Base-by-base conservation (phyloP, 2,888 invertebrate species). In the Trichopria drosophilae region DNA sequence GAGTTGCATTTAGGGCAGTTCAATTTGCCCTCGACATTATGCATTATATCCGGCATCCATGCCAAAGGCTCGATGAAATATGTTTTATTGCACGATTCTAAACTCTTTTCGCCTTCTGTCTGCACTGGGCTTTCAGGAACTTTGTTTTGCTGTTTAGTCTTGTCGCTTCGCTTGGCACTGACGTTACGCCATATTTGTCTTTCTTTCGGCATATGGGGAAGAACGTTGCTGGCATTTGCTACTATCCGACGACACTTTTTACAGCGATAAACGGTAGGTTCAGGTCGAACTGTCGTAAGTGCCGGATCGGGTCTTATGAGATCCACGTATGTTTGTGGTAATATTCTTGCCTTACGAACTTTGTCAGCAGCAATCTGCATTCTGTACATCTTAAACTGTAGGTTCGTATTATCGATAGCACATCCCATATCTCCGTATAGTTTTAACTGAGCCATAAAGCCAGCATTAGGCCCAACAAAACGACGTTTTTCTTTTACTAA, bases 1-100 rank as follows among this genome's bases (percentile, higher is more conserved):
- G 84, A 83, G 51, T 79, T 79, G 69, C 94, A 94, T 73, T 90
- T 89, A 36, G 93, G 90, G 74, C 94, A 89, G 74, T 86, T 81
- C 55, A 95, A 80, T 76, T 93, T 93, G 28, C 93, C 93, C 66
- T 88, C 85, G 10, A 86, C 80, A 48, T 79, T 81, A 63, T 84
- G 83, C 29, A 82, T 78, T 35, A 88, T 84, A 64, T 84, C 82
- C 40, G 80, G 79, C 93, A 94, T 94, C 94, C 95, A 95, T 9
- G 84, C 80, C 68, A 94, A 81, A 1, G 95, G 95, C 77, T 94
- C 94, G 55, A 93, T 82, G 77, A 94, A 95, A 75, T 88, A 83
- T 61, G 88, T 90, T 64, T 83, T 83, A 3, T 80, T 81, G 71
- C 93, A 94, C 41, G 77, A 68, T 46, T 78, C 78, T 4, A 68